These are phyloP conservation scores for Lontra canadensis DNA, from an alignment of 2,113 vertebrate genomes.

Conservation along the genomic window DNA sequence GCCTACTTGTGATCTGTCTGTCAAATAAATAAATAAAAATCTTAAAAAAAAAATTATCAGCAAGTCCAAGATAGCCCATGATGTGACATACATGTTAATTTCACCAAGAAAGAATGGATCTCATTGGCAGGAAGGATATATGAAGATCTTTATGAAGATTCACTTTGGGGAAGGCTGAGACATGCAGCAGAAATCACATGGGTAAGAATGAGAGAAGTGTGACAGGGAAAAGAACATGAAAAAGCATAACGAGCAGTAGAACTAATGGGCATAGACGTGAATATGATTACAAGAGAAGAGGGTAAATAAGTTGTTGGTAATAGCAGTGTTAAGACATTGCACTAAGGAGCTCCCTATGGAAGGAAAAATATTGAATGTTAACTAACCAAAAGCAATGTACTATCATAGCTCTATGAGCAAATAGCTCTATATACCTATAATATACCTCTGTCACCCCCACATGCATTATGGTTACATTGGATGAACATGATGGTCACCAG, in stretches of 20 bases:
- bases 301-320: background rate
- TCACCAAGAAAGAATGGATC: background rate
- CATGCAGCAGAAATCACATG: background rate
- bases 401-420: background rate
- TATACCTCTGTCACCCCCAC: fast-evolving
- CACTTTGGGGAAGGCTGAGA: background rate
- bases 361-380: background rate
- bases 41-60: background rate
- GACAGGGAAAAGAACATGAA: background rate
- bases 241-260: background rate
- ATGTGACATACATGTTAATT: background rate
- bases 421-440: background rate
- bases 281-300: background rate
- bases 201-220: background rate
- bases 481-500: background rate
- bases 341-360: background rate
- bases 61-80: background rate
- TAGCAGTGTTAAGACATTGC: background rate
- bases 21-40: no score
- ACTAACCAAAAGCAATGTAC: background rate
- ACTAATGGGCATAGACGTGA: background rate
- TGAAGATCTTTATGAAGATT: background rate
- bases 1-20: no score
- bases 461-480: no score
- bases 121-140: background rate